Percentiles rank a stretch among this genome's conserved stretches.
These are phyloP conservation scores for Rafetus swinhoei DNA, from an alignment of 2,113 vertebrate genomes.

Conservation along the genomic window DNA sequence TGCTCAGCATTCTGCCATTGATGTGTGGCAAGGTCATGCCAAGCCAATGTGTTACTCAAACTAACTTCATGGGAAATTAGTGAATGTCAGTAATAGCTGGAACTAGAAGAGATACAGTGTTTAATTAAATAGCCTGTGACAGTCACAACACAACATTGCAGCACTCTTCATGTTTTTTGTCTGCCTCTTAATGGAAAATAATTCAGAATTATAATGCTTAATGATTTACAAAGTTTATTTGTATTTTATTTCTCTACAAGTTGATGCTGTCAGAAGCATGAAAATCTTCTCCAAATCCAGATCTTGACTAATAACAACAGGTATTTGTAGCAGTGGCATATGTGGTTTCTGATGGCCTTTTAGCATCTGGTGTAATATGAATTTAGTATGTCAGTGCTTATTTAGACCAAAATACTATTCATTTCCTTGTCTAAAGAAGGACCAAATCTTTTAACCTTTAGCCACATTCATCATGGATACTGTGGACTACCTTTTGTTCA, in stretches of 20 bases:
- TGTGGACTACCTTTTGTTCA: background rate
- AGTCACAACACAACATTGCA: background rate
- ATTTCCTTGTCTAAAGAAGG: background rate
- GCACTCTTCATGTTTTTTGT: background rate
- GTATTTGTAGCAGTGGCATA: background rate
- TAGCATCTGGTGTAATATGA: background rate
- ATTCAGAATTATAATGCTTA: background rate
- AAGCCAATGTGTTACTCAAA: background rate
- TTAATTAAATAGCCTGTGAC: background rate
- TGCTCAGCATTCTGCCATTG: background rate
- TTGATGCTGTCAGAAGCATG: background rate
- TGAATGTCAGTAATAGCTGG: background rate
- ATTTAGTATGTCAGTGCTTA: background rate
- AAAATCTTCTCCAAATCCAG: background rate
- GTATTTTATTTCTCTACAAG: background rate
- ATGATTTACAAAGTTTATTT: constrained; percentile 24
- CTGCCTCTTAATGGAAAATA: background rate
- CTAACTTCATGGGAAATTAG: background rate
- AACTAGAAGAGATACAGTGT: background rate
- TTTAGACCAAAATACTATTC: background rate
- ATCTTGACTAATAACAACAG: background rate
- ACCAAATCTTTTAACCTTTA: background rate
- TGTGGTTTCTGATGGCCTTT: background rate
- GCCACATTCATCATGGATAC: background rate
- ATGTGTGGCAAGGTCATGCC: background rate